Evolutionary conservation across 2,888 invertebrate species (phyloP).

Genomic region (Zelleria hepariella): DNA sequence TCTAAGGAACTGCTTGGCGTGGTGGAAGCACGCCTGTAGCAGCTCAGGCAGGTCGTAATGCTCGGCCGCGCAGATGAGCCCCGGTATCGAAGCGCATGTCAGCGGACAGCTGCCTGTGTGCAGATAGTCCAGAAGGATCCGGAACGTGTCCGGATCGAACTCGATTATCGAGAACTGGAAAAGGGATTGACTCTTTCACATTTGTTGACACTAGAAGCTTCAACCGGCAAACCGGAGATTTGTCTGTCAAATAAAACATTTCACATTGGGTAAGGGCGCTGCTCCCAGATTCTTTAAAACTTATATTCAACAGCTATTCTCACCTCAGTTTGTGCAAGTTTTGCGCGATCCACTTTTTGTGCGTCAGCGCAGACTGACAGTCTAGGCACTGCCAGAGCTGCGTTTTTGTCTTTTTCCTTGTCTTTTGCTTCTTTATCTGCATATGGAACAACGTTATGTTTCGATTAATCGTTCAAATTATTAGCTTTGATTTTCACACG

Average conservation of each 20-base stretch:
- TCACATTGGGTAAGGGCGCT: too few species aligned
- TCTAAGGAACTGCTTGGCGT: slow-evolving; percentile 92
- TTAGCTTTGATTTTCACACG: too few species aligned
- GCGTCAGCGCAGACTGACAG: slow-evolving; percentile 94
- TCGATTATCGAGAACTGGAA: slow-evolving; percentile 91
- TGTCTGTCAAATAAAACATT: too few species aligned
- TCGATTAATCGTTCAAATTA: too few species aligned
- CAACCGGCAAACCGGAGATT: too few species aligned
- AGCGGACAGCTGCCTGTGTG: slow-evolving; percentile 94
- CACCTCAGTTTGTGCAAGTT: slow-evolving; percentile 92
- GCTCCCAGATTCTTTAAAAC: neutral
- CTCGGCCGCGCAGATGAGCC: slow-evolving; percentile 93
- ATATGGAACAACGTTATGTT: slow-evolving; percentile 6
- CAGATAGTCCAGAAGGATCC: slow-evolving; percentile 90
- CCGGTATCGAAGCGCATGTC: slow-evolving; percentile 93
- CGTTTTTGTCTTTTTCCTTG: slow-evolving; percentile 83
- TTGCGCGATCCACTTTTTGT: slow-evolving; percentile 93
- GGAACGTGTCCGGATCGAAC: slow-evolving; percentile 94
- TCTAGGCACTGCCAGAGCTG: slow-evolving; percentile 86
- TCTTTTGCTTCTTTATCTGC: slow-evolving; percentile 86
- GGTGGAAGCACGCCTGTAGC: slow-evolving; percentile 94
- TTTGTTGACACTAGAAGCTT: too few species aligned
- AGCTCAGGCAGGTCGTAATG: slow-evolving; percentile 94
- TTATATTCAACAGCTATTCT: slow-evolving; percentile 5
- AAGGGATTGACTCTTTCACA: too few species aligned